phyloP scores from a whole-genome alignment of 1,140 invertebrate species.

The Drosophila rufa region DNA sequence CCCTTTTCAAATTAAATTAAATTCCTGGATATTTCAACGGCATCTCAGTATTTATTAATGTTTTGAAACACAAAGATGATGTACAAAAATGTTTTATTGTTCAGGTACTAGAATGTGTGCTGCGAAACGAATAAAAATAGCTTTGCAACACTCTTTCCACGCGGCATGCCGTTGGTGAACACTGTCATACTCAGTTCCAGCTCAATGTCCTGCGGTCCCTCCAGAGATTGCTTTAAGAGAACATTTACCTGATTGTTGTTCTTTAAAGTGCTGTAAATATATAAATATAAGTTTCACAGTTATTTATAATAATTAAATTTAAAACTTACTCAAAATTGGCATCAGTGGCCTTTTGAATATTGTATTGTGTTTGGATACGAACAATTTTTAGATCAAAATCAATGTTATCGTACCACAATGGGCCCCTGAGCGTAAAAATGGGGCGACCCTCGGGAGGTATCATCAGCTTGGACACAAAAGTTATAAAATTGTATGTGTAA shows the following conservation, averaged over 20 bases:
- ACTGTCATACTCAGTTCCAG: constrained; percentile 95
- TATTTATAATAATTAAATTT: background rate
- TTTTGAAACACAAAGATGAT: background rate
- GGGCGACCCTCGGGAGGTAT: constrained; percentile 88
- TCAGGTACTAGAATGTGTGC: constrained; percentile 88
- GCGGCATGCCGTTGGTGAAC: constrained; percentile 89
- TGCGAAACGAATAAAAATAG: constrained; percentile 94
- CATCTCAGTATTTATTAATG: constrained; percentile 1
- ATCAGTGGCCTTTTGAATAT: constrained; percentile 88
- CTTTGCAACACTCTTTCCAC: constrained; percentile 93
- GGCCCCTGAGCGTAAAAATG: constrained; percentile 95
- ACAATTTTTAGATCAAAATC: constrained; percentile 74
- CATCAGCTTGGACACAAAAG: constrained; percentile 93
- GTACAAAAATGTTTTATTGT: background rate
- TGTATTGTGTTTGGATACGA: constrained; percentile 86
- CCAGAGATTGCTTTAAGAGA: constrained; percentile 89
- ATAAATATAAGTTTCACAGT: no score
- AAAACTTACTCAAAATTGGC: constrained; percentile 88
- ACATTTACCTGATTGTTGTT: constrained; percentile 90
- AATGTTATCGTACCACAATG: constrained; percentile 88
- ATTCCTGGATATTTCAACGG: background rate
- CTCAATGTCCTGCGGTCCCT: constrained; percentile 95
- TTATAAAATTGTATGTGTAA: constrained; percentile 96
- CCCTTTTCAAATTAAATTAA: background rate
- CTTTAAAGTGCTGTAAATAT: constrained; percentile 85